A percentile compares a stretch with the other conserved stretches of the same genome.
Evolutionary conservation across 2,113 vertebrate species (phyloP).

Genomic region (Helogale parvula): DNA sequence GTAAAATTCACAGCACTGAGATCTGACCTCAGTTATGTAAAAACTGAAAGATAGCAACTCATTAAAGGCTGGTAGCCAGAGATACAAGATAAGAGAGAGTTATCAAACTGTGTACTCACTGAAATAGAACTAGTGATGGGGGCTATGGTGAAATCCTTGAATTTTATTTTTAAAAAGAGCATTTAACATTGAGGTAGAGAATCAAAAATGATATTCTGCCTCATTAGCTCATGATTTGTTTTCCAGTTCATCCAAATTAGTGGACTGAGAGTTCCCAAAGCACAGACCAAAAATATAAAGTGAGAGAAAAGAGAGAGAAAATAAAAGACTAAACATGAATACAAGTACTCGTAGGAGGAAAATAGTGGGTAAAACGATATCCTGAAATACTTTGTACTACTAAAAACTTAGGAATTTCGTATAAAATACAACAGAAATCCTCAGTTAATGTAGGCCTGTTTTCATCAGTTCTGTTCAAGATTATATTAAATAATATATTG

Average conservation of each 20-base stretch:
- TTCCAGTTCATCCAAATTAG: background rate
- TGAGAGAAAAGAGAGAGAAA: background rate
- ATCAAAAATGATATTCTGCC: background rate
- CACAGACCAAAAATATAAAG: background rate
- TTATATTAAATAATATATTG: background rate
- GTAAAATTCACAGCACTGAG: background rate
- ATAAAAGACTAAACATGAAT: background rate
- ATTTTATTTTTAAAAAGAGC: slow-evolving; percentile 25
- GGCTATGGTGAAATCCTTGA: background rate
- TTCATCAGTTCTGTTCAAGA: background rate
- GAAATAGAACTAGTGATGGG: background rate
- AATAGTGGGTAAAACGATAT: background rate
- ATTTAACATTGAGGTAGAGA: background rate
- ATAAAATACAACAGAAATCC: background rate
- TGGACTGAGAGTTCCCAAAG: background rate
- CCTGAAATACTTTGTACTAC: background rate
- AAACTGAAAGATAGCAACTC: background rate
- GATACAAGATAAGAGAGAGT: background rate
- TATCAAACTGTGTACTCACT: background rate
- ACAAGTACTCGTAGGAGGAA: background rate
- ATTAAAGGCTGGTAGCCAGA: background rate
- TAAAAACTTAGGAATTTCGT: background rate
- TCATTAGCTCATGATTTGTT: background rate
- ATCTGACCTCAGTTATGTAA: background rate
- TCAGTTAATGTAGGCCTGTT: background rate